phyloP scores from a whole-genome alignment of 2,797 vertebrate species.

The Dallia pectoralis region DNA sequence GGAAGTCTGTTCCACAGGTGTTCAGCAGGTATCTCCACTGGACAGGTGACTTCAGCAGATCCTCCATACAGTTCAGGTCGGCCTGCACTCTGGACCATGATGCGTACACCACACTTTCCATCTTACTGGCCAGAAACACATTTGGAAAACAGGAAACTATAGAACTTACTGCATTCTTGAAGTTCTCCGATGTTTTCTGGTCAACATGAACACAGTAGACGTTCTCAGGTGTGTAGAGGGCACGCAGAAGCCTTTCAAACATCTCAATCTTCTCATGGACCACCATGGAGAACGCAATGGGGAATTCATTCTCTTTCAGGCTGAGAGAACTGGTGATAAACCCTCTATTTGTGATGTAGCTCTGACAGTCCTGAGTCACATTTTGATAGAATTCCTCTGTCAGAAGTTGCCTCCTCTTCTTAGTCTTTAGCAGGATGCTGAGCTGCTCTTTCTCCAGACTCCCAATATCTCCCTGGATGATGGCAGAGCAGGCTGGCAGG shows the following conservation, averaged over 20 bases:
- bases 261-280: slow-evolving; percentile 84
- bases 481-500: slow-evolving; percentile 62
- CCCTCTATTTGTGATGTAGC: slow-evolving; percentile 62
- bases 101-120: slow-evolving; percentile 77
- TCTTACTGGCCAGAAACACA: slow-evolving; percentile 78
- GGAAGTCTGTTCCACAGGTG: slow-evolving; percentile 85
- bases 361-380: slow-evolving; percentile 72
- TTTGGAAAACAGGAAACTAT: slow-evolving; percentile 82
- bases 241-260: slow-evolving; percentile 82
- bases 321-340: slow-evolving; percentile 72
- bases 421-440: slow-evolving; percentile 52
- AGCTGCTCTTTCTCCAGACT: slow-evolving; percentile 46
- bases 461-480: slow-evolving; percentile 64
- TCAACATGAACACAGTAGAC: slow-evolving; percentile 57
- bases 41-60: slow-evolving; percentile 72
- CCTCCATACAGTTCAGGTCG: slow-evolving; percentile 85
- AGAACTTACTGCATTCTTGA: slow-evolving; percentile 65
- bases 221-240: slow-evolving; percentile 84
- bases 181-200: slow-evolving; percentile 69
- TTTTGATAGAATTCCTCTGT: slow-evolving; percentile 54
- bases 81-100: slow-evolving; percentile 86
- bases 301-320: slow-evolving; percentile 76
- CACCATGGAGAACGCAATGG: slow-evolving; percentile 86
- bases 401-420: slow-evolving; percentile 47
- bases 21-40: slow-evolving; percentile 84